These are phyloP conservation scores for Pristionchus entomophagus DNA, from an alignment of 2,888 invertebrate species.

Conservation along the genomic window DNA sequence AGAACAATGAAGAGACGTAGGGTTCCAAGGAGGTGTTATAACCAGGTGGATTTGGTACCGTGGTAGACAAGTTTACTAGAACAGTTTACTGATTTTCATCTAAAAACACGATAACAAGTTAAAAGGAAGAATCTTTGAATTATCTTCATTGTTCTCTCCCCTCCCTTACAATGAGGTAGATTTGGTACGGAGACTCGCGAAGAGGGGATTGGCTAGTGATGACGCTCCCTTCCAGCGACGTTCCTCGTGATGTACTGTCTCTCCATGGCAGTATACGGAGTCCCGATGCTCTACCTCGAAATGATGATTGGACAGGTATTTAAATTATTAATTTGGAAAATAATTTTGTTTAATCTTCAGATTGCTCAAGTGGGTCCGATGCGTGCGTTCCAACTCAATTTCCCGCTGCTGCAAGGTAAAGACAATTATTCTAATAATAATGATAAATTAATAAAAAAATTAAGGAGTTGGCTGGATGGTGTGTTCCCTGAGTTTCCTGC, in stretches of 20 bases:
- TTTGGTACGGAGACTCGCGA: too few species aligned
- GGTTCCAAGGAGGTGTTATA: too few species aligned
- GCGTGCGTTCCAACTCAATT: slow-evolving; percentile 23
- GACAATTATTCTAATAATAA: background rate
- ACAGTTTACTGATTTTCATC: too few species aligned
- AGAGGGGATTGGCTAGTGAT: background rate
- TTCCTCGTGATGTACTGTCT: background rate
- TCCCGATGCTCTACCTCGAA: slow-evolving; percentile 6
- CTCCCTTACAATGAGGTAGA: too few species aligned
- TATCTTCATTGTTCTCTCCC: too few species aligned
- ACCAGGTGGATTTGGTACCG: too few species aligned
- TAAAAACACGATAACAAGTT: too few species aligned
- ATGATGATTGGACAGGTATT: slow-evolving; percentile 33
- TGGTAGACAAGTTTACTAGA: too few species aligned
- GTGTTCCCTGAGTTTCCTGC: background rate
- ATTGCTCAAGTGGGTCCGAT: slow-evolving; percentile 6
- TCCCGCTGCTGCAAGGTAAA: slow-evolving; percentile 11
- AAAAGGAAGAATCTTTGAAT: too few species aligned
- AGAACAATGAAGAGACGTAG: too few species aligned
- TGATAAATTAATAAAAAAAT: background rate
- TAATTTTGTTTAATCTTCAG: background rate
- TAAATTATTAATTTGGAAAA: background rate
- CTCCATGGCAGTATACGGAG: background rate
- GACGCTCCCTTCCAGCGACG: background rate
- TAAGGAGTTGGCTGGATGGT: background rate